These are phyloP conservation scores for Meta bourneti DNA, from an alignment of 2,888 invertebrate species.

Conservation along the genomic window DNA sequence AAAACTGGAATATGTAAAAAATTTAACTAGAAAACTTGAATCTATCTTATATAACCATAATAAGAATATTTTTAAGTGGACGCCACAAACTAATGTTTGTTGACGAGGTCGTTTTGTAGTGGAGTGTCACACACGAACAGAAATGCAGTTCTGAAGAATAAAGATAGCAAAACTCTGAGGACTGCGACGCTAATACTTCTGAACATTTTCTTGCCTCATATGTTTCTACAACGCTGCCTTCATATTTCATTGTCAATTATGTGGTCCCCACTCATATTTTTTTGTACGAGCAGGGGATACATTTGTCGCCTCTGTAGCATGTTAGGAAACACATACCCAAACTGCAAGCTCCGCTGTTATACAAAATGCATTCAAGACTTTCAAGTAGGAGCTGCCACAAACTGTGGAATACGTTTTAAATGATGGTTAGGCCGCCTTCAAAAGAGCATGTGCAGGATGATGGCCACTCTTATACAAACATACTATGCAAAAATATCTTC, in stretches of 20 bases:
- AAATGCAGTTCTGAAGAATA: not conserved
- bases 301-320: conserved; percentile 58
- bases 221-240: conserved; percentile 73
- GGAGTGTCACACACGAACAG: too few relatives aligned
- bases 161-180: conserved; percentile 10
- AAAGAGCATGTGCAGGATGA: not conserved
- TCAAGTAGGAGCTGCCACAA: conserved; percentile 11
- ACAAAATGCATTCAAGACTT: conserved; percentile 3
- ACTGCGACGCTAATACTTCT: conserved; percentile 32
- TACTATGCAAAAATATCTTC: not conserved
- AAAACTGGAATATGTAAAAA: too few relatives aligned
- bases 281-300: conserved; percentile 55
- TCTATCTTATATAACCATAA: too few relatives aligned
- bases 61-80: too few relatives aligned
- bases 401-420: not conserved
- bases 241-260: conserved; percentile 52
- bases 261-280: conserved; percentile 51
- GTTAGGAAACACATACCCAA: conserved; percentile 21
- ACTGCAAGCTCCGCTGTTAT: conserved; percentile 12
- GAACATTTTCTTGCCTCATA: conserved; percentile 56
- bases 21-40: too few relatives aligned
- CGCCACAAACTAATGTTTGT: too few relatives aligned
- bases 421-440: not conserved
- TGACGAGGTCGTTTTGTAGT: too few relatives aligned
- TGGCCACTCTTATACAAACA: not conserved